Conservation (phyloP, 1,140 invertebrate genomes). For the Scylla paramamosain region DNA sequence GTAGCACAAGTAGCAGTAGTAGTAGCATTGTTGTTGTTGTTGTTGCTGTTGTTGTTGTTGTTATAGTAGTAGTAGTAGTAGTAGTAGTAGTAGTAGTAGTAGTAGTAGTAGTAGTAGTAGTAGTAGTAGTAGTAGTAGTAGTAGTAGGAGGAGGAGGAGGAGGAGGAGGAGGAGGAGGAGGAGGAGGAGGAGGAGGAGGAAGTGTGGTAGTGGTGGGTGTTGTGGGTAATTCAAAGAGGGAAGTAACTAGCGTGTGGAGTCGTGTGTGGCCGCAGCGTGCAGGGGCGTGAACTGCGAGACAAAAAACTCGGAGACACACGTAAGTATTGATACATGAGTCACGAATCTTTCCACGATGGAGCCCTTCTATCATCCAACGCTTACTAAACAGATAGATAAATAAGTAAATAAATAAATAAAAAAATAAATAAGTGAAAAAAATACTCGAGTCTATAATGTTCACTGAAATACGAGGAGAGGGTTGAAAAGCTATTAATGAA, state of each 20-base stretch:
- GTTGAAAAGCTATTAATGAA: too few species aligned
- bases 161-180: not conserved
- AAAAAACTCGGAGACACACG: not conserved
- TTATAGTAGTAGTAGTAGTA: too few species aligned
- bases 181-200: not conserved
- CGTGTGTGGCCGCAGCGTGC: not conserved
- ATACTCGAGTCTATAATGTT: too few species aligned
- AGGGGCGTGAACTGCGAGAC: not conserved
- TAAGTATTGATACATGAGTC: not conserved
- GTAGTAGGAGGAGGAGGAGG: not conserved
- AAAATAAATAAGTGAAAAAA: too few species aligned
- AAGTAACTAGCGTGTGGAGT: not conserved
- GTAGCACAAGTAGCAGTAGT: too few species aligned
- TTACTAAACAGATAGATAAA: too few species aligned
- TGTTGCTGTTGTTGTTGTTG: too few species aligned
- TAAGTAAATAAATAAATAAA: too few species aligned
- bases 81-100: too few species aligned
- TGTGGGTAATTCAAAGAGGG: not conserved
- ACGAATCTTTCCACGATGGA: not conserved
- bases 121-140: constrained; percentile 14
- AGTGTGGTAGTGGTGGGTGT: not conserved
- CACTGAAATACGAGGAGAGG: too few species aligned
- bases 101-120: constrained; percentile 14
- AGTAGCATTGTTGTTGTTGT: too few species aligned
- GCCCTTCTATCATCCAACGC: too few species aligned